Evolutionary conservation across 53 echinoderm and acorn worm genomes (phyloP), one percentile per base, ranked within the genome.

Genomic region (Zoroaster sp.): DNA sequence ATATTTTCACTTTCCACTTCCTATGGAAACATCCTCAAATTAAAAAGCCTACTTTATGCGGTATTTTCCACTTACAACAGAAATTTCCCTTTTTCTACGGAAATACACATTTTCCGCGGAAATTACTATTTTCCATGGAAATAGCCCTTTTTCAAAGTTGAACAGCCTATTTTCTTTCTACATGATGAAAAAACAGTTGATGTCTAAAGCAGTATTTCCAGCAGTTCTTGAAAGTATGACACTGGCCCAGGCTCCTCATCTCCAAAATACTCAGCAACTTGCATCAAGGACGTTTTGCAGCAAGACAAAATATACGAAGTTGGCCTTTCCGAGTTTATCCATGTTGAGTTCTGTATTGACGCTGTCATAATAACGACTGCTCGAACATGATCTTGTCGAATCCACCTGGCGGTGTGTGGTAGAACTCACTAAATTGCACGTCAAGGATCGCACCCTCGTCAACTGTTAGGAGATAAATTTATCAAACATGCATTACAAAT

Each of bases 371-470:
- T 35, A 98, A 72, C 14, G 98, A 98, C 88, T 98, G 96, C 87
- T 98, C 98, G 80, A 98, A 94, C 98, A 98, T 98, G 66, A 98
- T 94, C 87, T 98, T 95, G 91, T 98, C 98, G 81, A 94, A 98
- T 73, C 94, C 95, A 49, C 86, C 91, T 5, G 98, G 98, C 25
- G 98, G 98, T 15, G 87, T 74, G 83, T 98, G 98, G 87, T 96
- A 98, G 87, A 98, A 98, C 66, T 98, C 96, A 67, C 93, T 98
- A 87, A 98, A 96, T 90, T 98, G 98, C 32, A 98, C 86, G 46
- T 98, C 98, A 47, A 98, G 71, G 32, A 98, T 98, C 35, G 98
- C 95, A 66, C 98, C 96, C 83, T 98, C 98, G 72, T 98, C 98
- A 74, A 98, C 98, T 98, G 89, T 1, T 75, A 49, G 30, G 15